Evolutionary conservation across 2,797 vertebrate species (phyloP).

Genomic region (Hydrolagus colliei): DNA sequence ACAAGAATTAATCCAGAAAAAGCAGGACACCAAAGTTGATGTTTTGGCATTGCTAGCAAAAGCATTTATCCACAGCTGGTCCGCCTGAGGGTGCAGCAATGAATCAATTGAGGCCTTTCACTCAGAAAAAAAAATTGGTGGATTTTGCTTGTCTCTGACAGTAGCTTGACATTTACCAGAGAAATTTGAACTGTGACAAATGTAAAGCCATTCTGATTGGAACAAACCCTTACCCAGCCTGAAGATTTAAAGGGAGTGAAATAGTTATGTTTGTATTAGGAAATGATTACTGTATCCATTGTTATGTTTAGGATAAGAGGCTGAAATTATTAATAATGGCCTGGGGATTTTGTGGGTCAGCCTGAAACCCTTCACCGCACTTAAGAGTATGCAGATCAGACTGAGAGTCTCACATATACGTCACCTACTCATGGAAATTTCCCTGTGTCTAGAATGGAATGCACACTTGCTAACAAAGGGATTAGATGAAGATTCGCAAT

Average conservation of each 20-base stretch:
- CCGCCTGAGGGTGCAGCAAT: constrained; percentile 10
- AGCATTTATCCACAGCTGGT: constrained; percentile 12
- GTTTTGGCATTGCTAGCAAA: constrained; percentile 12
- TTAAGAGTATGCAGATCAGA: too few species aligned
- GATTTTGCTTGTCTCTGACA: background rate
- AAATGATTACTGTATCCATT: background rate
- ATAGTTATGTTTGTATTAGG: background rate
- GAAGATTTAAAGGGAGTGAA: background rate
- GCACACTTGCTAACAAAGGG: too few species aligned
- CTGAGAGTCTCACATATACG: too few species aligned
- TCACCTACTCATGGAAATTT: too few species aligned
- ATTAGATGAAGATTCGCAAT: too few species aligned
- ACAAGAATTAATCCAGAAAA: constrained; percentile 10
- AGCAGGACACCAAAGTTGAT: background rate
- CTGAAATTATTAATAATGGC: too few species aligned
- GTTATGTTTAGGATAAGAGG: background rate
- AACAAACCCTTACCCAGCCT: background rate
- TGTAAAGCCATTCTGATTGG: background rate
- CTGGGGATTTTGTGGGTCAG: too few species aligned
- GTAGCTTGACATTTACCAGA: background rate
- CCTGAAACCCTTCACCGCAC: too few species aligned
- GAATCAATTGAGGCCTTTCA: background rate
- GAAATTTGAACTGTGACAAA: background rate
- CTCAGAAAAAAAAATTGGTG: too few species aligned
- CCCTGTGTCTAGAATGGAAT: too few species aligned